Evolutionary conservation across 2,888 invertebrate genomes (phyloP), one percentile per base, ranked within the genome.

Genomic region (Phaedon cochleariae): DNA sequence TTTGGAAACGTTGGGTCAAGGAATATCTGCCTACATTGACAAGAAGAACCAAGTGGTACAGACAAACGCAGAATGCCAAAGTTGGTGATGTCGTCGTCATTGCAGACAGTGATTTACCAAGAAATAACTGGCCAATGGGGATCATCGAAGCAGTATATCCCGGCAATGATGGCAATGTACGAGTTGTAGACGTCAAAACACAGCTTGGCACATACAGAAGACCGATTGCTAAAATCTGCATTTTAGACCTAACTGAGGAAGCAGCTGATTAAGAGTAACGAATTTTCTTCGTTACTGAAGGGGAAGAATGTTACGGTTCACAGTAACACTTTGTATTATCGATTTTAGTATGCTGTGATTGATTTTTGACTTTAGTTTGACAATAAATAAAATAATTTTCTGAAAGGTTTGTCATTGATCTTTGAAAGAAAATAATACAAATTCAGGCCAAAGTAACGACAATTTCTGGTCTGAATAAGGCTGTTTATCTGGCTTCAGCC

Each of bases 21-120:
- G n/a, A n/a, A n/a, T n/a, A n/a, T n/a, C n/a, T n/a, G n/a, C n/a
- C n/a, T n/a, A n/a, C n/a, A 0, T 10, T 21, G 52, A 62, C 31
- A 59, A 60, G 58, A 54, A 53, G 46, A 12, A 57, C 57, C 12
- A 45, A 57, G 26, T 57, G 57, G 57, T 15, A 18, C 9, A 37
- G n/a, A 20, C 18, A 34, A 1, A 20, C 15, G 15, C 34, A 20
- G 2, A 20, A 20, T 37, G 21, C 22, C 1, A 21, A 55, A 29
- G 10, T 54, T 18, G 34, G 34, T 34, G 31, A 54, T 20, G 18
- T 54, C n/a, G 55, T 55, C 12, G 37, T 37, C 22, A 55, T 55
- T n/a, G 17, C n/a, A 20, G 45, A 57, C 26, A 22, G 10, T 4
- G 49, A 49, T 20, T 20, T 49, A 20, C 10, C 20, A 18, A 48